phyloP scores from a whole-genome alignment of 2,113 vertebrate species.

The Todiramphus saurophagus region DNA sequence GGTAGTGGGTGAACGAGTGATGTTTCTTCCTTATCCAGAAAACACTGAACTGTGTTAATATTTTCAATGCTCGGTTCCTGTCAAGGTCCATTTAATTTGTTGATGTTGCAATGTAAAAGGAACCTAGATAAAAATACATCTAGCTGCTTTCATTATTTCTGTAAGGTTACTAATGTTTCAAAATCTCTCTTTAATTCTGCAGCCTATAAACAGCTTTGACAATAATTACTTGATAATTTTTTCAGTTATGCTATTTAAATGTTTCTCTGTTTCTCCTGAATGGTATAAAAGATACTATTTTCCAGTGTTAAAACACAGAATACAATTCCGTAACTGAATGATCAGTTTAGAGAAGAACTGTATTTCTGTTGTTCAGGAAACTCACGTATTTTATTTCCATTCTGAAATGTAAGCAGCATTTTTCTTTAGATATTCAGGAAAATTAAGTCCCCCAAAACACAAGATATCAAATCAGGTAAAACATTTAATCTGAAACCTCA shows the following conservation, averaged over 20 bases:
- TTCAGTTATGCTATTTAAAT: background rate
- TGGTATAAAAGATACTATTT: background rate
- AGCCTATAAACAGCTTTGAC: background rate
- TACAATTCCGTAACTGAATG: background rate
- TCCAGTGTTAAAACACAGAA: background rate
- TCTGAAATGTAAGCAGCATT: background rate
- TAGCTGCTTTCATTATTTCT: background rate
- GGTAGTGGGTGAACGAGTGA: background rate
- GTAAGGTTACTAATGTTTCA: background rate
- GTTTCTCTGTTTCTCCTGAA: background rate
- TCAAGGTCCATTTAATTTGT: constrained; percentile 42
- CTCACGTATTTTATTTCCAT: background rate
- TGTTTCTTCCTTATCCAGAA: background rate
- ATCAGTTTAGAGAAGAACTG: background rate
- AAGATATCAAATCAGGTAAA: background rate
- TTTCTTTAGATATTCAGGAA: background rate
- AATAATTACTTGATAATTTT: background rate
- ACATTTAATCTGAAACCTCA: background rate
- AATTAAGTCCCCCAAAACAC: background rate
- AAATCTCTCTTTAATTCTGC: background rate
- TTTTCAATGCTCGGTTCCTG: background rate
- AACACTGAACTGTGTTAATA: background rate
- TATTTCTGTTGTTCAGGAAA: background rate
- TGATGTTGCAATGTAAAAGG: background rate
- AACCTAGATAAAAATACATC: background rate